Conservation (phyloP, 2,797 vertebrate species). For the Chaunax sp. region DNA sequence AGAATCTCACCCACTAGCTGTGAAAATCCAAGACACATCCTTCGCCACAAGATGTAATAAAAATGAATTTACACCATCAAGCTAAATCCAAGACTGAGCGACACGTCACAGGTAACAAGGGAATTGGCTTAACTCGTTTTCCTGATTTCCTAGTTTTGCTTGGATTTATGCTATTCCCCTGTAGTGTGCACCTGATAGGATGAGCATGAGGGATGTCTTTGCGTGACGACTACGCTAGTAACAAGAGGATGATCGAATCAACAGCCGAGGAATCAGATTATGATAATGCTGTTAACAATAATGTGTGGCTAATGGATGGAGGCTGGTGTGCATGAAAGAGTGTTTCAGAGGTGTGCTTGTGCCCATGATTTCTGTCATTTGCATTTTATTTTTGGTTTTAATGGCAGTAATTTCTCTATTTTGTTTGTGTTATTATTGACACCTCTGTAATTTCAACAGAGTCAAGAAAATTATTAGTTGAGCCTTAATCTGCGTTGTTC, state of each 20-base stretch:
- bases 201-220: slow-evolving; percentile 80
- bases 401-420: slow-evolving; percentile 8
- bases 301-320: slow-evolving; percentile 84
- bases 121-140: slow-evolving; percentile 59
- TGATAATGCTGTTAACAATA: slow-evolving; percentile 84
- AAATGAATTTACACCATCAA: slow-evolving; percentile 36
- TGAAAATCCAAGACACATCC: background rate
- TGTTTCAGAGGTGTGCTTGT: slow-evolving; percentile 67
- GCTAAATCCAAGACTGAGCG: slow-evolving; percentile 28
- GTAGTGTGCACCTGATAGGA: slow-evolving; percentile 68
- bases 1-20: background rate
- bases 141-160: slow-evolving; percentile 67
- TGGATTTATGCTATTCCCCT: slow-evolving; percentile 68
- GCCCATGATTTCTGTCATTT: slow-evolving; percentile 44
- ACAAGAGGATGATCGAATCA: slow-evolving; percentile 83
- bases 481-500: background rate
- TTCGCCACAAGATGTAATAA: slow-evolving; percentile 12
- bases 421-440: background rate
- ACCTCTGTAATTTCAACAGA: background rate
- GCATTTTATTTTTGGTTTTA: slow-evolving; percentile 23
- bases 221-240: slow-evolving; percentile 80
- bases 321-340: slow-evolving; percentile 74
- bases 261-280: slow-evolving; percentile 78
- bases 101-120: slow-evolving; percentile 49
- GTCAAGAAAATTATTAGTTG: background rate